These are phyloP conservation scores for Tiliqua scincoides DNA, from an alignment of 2,113 vertebrate genomes.

Conservation along the genomic window DNA sequence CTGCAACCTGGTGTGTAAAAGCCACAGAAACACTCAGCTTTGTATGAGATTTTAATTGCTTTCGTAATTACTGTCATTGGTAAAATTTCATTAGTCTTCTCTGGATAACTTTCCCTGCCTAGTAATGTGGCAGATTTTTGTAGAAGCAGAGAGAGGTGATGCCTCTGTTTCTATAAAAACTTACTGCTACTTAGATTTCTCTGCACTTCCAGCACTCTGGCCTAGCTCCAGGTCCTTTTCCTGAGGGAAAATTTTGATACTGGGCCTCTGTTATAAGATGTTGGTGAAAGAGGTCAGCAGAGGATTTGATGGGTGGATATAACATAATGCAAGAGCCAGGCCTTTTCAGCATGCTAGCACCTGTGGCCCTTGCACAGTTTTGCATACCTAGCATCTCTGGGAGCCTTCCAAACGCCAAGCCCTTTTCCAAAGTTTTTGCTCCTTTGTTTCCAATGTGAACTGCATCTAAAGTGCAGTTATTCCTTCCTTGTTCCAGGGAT, in stretches of 20 bases:
- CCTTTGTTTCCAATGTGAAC: too few species aligned
- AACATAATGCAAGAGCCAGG: slow-evolving; percentile 62
- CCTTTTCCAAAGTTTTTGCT: too few species aligned
- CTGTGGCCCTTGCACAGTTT: slow-evolving; percentile 39
- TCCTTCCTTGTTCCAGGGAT: too few species aligned
- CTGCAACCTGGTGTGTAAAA: slow-evolving; percentile 55
- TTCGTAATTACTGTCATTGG: slow-evolving; percentile 62
- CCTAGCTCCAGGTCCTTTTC: slow-evolving; percentile 16
- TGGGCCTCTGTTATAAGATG: slow-evolving; percentile 32
- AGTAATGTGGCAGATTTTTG: slow-evolving; percentile 33
- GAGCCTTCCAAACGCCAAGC: too few species aligned
- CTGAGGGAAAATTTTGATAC: slow-evolving; percentile 35
- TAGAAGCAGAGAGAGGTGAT: neutral
- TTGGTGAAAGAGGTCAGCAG: slow-evolving; percentile 37
- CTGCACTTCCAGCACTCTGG: slow-evolving; percentile 35
- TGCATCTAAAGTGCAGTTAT: too few species aligned
- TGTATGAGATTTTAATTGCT: slow-evolving; percentile 58
- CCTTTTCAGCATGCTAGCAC: slow-evolving; percentile 65
- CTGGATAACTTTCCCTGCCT: slow-evolving; percentile 30
- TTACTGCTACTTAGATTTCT: slow-evolving; percentile 53
- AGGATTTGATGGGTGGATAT: slow-evolving; percentile 64
- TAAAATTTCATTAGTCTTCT: neutral
- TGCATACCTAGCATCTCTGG: too few species aligned
- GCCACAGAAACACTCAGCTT: slow-evolving; percentile 59
- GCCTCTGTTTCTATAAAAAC: too few species aligned